Base-by-base conservation (phyloP, 2,888 invertebrate genomes). In the Pemphredon lugubris region DNA sequence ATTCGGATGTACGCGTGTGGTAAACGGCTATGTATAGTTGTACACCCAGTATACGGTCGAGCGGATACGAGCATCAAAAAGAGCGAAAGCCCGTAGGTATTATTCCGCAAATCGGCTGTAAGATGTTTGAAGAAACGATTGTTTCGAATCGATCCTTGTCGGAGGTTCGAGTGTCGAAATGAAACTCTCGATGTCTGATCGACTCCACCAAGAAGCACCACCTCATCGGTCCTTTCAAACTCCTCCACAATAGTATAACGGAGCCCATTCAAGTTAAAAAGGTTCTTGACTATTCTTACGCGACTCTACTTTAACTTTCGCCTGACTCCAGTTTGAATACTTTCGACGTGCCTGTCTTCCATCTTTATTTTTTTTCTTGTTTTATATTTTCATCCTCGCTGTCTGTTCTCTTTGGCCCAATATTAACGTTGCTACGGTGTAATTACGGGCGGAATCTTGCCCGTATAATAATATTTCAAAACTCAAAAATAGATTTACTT, bases 81-180 rank as follows among this genome's bases (percentile, higher is more conserved):
- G n/a, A 79, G 68, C 63, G 61, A 68, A 72, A 66, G 72, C 69
- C 58, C 42, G 48, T 23, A 57, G 79, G 70, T 74, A 79, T 81
- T 80, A 79, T 60, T 65, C 65, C 65, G 68, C 53, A 80, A 81
- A 81, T 83, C 79, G 75, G 72, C 68, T 70, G 59, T 79, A 73
- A 81, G 82, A 83, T 84, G 81, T 84, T 84, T 83, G 83, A 82
- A 83, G 79, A 83, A 84, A 83, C 82, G 83, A 84, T 84, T 84
- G 82, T 84, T 83, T 83, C 82, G 75, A 72, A 81, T 82, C 70
- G 77, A 80, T 82, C 67, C 75, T 68, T 45, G 75, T 58, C 78
- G 73, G 79, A 65, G 82, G 75, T 81, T 84, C 79, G 82, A 85
- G 83, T 75, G 77, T 83, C 74, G 68, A 79, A 84, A 82, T 80